A percentile compares a stretch with the other conserved stretches of the same genome.
phyloP scores from a whole-genome alignment of 2,888 invertebrate species.

The Drosophila setosimentum region DNA sequence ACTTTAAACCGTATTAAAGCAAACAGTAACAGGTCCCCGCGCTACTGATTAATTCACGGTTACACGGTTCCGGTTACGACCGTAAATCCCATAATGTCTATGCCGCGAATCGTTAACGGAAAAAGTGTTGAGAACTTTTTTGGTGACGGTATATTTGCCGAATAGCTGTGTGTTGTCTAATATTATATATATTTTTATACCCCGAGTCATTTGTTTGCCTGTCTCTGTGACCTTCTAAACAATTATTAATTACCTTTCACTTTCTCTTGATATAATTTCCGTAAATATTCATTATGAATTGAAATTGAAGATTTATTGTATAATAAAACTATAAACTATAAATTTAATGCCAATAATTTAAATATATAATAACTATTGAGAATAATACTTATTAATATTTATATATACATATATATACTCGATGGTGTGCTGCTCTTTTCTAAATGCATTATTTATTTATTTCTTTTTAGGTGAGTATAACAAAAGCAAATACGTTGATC shows the following conservation, averaged over 20 bases:
- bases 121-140: slow-evolving; percentile 18
- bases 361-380: neutral
- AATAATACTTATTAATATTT: neutral
- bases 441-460: neutral
- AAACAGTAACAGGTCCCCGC: slow-evolving; percentile 33
- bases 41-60: slow-evolving; percentile 56
- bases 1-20: slow-evolving; percentile 75
- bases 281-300: neutral
- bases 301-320: neutral
- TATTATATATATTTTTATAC: neutral
- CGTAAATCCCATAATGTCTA: slow-evolving; percentile 51
- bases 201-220: neutral
- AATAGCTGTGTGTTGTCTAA: slow-evolving; percentile 13
- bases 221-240: neutral
- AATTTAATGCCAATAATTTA: neutral
- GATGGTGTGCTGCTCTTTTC: neutral
- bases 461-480: slow-evolving; percentile 61
- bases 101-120: slow-evolving; percentile 29
- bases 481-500: neutral
- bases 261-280: neutral
- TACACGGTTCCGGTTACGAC: slow-evolving; percentile 14
- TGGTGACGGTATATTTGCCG: slow-evolving; percentile 14
- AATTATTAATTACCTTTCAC: neutral
- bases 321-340: neutral
- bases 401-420: neutral